Evolutionary conservation across 2,113 vertebrate species (phyloP), one percentile per base, ranked within the genome.

Genomic region (Spea bombifrons): DNA sequence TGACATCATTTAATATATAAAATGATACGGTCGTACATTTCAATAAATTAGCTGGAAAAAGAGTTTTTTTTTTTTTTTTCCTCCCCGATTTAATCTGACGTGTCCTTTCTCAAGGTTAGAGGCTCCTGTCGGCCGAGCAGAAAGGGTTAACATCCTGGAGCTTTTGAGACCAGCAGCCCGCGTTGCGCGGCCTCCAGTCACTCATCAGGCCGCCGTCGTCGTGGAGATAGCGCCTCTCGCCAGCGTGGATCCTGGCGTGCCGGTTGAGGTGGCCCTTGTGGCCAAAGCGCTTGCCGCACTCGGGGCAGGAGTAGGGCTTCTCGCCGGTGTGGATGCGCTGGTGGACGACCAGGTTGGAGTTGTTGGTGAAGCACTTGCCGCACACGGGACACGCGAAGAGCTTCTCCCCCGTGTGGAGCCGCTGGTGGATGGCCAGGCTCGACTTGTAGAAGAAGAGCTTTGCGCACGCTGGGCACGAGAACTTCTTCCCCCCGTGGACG

Each of bases 311-410:
- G 63, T 87, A 82, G 15, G 45, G 63, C 4, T 44, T 77, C 13
- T 55, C 74, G 16, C 71, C n/a, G 0, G 57, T 5, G 3, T 46
- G 47, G 75, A 86, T 86, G 75, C 84, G 78, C 49, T 87, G 84
- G 10, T 87, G 87, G 55, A 82, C 85, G 5, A 84, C 84, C 57
- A 86, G 83, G 0, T 84, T 86, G 3, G 81, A 84, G 17, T 87
- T 85, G 66, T 86, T 84, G 83, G 85, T 84, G 67, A 88, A 84
- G 8, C 82, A 82, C 75, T 87, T 88, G 10, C 87, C 86, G 75
- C 86, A 88, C 45, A 86, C 85, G 2, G 71, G 82, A 75, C 85
- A 87, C 8, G 81, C 83, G 66, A 84, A 85, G 45, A 84, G 84
- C 16, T 87, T 87, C 69, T 88, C 86, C 4, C 86, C 87, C 4